Evolutionary conservation across 1,140 invertebrate species (phyloP).

Genomic region (Drosophila tropicalis): DNA sequence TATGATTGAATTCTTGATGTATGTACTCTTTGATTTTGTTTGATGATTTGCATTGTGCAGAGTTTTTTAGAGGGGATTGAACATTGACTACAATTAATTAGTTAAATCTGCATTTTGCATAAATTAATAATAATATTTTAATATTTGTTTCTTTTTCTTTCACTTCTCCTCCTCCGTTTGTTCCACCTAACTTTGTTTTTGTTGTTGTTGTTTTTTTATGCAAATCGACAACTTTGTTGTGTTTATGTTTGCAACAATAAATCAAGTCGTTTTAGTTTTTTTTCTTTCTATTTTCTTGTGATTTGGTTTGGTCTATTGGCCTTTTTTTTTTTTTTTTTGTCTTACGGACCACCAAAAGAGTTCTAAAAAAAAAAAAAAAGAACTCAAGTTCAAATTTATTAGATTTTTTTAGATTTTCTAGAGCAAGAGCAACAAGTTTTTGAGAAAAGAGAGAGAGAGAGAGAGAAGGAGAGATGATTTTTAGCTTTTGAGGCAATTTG

Average conservation of each 20-base stretch:
- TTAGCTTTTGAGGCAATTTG: conserved; percentile 36
- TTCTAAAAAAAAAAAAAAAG: conserved; percentile 29
- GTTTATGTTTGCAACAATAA: conserved; percentile 44
- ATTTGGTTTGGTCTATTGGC: conserved; percentile 3
- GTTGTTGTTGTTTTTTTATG: conserved; percentile 7
- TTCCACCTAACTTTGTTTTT: neutral
- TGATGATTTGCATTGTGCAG: conserved; percentile 72
- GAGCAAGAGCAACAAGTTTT: conserved; percentile 37
- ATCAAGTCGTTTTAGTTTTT: conserved; percentile 42
- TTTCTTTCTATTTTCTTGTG: neutral
- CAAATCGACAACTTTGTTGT: conserved; percentile 12
- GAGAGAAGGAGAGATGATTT: conserved; percentile 11
- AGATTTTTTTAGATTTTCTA: conserved; percentile 10
- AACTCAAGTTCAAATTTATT: neutral
- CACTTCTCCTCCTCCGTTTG: neutral
- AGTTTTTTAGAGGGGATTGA: conserved; percentile 68
- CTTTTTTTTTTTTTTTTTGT: conserved; percentile 45
- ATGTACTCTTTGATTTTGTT: conserved; percentile 25
- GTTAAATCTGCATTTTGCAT: conserved; percentile 79
- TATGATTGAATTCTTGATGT: neutral
- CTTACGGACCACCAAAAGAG: conserved; percentile 50
- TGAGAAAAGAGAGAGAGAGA: neutral
- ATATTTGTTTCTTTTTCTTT: conserved; percentile 50
- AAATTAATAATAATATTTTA: conserved; percentile 75
- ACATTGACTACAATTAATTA: conserved; percentile 79